Evolutionary conservation across 2,113 vertebrate genomes (phyloP).

Genomic region (Tyto alba): DNA sequence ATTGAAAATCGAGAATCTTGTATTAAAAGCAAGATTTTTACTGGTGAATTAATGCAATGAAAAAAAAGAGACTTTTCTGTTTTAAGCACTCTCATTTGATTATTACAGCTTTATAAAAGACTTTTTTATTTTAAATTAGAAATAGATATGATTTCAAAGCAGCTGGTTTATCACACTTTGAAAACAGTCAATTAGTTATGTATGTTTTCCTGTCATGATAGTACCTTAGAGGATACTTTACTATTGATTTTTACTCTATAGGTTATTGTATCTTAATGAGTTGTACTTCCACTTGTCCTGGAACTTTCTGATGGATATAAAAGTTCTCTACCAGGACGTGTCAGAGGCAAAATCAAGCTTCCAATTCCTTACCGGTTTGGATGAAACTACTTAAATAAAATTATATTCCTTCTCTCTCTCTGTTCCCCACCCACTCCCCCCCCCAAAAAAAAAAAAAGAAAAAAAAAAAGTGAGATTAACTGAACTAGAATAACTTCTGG

Average conservation of each 20-base stretch:
- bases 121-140: neutral
- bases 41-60: neutral
- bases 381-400: neutral
- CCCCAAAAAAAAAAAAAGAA: too few relatives aligned
- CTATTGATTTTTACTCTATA: neutral
- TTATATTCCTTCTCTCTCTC: neutral
- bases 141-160: neutral
- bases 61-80: neutral
- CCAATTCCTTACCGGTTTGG: neutral
- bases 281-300: neutral
- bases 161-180: neutral
- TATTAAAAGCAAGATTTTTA: neutral
- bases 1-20: neutral
- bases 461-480: too few relatives aligned
- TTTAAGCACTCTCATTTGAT: neutral
- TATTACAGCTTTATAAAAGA: neutral
- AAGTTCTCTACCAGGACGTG: neutral
- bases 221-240: neutral
- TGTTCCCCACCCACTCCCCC: too few relatives aligned
- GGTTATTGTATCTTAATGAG: neutral
- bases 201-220: neutral
- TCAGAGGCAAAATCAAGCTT: neutral
- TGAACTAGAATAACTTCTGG: neutral
- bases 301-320: neutral
- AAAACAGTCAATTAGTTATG: neutral